These are phyloP conservation scores for Bhutanitis thaidina DNA, from an alignment of 2,888 invertebrate species.

Conservation along the genomic window DNA sequence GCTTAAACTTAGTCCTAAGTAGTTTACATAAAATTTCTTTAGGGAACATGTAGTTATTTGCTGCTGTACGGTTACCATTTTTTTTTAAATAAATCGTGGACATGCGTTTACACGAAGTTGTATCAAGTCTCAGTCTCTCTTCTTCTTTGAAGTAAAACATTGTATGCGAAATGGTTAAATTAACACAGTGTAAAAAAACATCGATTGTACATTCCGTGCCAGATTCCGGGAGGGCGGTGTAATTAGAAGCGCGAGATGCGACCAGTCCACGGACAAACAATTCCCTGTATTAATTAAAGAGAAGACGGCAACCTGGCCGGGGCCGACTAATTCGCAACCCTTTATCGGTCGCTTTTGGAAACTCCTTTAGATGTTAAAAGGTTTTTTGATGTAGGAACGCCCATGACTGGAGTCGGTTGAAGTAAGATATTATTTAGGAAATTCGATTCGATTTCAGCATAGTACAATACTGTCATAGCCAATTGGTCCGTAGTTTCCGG, in stretches of 20 bases:
- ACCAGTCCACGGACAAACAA: constrained; percentile 63
- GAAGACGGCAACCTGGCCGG: constrained; percentile 32
- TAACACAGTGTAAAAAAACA: constrained; percentile 26
- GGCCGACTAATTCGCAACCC: constrained; percentile 63
- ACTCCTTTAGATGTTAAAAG: constrained; percentile 44
- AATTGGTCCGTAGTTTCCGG: no score
- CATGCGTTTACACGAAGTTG: no score
- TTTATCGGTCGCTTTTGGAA: constrained; percentile 42
- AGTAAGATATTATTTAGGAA: neutral
- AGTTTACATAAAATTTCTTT: no score
- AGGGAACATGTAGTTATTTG: no score
- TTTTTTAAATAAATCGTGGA: no score
- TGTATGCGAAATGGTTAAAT: no score
- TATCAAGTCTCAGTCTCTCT: no score
- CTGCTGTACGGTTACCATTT: no score
- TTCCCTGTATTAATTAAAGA: constrained; percentile 69
- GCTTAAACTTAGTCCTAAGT: no score
- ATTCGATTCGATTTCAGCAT: no score
- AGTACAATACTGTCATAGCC: no score
- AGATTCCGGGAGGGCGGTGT: constrained; percentile 46
- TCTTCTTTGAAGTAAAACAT: no score
- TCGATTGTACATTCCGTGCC: constrained; percentile 42
- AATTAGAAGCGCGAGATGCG: constrained; percentile 49
- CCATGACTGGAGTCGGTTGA: constrained; percentile 12
- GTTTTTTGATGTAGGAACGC: constrained; percentile 4